Conservation (phyloP, 1,140 invertebrate genomes). For the Bilobella aurantiaca region DNA sequence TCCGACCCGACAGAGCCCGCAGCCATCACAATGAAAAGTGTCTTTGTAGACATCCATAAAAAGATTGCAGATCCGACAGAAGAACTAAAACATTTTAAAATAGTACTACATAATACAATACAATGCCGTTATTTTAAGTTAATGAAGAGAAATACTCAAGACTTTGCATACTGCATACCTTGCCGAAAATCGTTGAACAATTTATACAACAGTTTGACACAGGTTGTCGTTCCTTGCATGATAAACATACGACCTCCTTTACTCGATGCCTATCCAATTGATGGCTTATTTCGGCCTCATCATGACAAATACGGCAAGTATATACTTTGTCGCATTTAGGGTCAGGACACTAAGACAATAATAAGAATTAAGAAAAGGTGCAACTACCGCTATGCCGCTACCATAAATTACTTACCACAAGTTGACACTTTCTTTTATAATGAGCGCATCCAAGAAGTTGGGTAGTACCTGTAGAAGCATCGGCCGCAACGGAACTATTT, state of each 20-base stretch:
- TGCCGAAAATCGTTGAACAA: slow-evolving; percentile 64
- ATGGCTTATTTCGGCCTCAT: slow-evolving; percentile 65
- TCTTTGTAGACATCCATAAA: slow-evolving; percentile 78
- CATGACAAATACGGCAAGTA: slow-evolving; percentile 67
- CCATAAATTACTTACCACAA: slow-evolving; percentile 12
- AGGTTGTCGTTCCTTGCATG: slow-evolving; percentile 67
- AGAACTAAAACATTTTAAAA: slow-evolving; percentile 52
- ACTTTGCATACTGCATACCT: slow-evolving; percentile 43
- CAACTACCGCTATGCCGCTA: neutral
- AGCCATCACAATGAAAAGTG: slow-evolving; percentile 79
- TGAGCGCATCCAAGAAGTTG: slow-evolving; percentile 13
- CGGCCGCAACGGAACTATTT: no score
- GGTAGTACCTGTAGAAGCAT: no score
- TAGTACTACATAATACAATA: slow-evolving; percentile 2
- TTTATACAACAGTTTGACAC: slow-evolving; percentile 64
- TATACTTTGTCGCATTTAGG: slow-evolving; percentile 11
- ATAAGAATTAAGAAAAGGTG: neutral
- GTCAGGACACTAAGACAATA: slow-evolving; percentile 13
- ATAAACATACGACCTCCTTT: slow-evolving; percentile 65
- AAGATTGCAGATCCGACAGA: slow-evolving; percentile 72
- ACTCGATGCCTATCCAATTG: slow-evolving; percentile 69
- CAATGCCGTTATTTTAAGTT: no score
- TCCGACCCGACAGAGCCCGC: slow-evolving; percentile 77
- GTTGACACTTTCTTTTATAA: slow-evolving; percentile 21
- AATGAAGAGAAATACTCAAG: slow-evolving; percentile 11